Conservation (phyloP, 2,113 vertebrate species). For the Cranoglanis bouderius region DNA sequence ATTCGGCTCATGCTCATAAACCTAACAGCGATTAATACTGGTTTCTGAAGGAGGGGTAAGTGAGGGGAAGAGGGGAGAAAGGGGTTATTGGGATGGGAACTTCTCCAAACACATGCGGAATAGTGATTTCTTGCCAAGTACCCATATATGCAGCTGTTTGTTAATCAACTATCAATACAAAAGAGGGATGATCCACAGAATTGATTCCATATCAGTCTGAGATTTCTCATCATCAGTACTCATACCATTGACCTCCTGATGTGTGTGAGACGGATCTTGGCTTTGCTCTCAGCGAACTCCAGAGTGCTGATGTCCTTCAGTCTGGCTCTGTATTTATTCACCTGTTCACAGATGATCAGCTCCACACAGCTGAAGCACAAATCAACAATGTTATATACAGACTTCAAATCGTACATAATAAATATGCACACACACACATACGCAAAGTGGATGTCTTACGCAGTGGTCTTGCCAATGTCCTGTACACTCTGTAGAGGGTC, state of each 20-base stretch:
- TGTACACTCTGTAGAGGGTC: slow-evolving; percentile 94
- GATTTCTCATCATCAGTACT: neutral
- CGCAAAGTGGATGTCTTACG: slow-evolving; percentile 74
- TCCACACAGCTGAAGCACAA: slow-evolving; percentile 84
- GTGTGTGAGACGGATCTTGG: slow-evolving; percentile 90
- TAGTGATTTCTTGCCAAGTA: slow-evolving; percentile 11
- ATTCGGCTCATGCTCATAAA: slow-evolving; percentile 98
- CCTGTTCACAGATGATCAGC: slow-evolving; percentile 91
- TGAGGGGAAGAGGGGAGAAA: slow-evolving; percentile 74
- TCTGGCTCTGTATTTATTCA: slow-evolving; percentile 94
- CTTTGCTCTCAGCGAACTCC: slow-evolving; percentile 97
- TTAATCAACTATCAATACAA: slow-evolving; percentile 12
- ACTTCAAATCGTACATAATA: neutral
- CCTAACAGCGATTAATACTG: slow-evolving; percentile 99
- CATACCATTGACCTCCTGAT: slow-evolving; percentile 96
- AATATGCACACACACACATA: neutral
- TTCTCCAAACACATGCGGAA: slow-evolving; percentile 24
- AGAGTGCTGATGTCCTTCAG: slow-evolving; percentile 96
- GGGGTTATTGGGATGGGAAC: slow-evolving; percentile 50
- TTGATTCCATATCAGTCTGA: neutral
- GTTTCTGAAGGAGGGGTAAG: slow-evolving; percentile 87
- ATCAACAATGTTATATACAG: neutral
- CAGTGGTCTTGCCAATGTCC: slow-evolving; percentile 97
- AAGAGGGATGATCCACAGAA: neutral
- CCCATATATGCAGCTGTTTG: slow-evolving; percentile 10